phyloP scores from a whole-genome alignment of 1,140 invertebrate genomes.

The Drosophila orena region DNA sequence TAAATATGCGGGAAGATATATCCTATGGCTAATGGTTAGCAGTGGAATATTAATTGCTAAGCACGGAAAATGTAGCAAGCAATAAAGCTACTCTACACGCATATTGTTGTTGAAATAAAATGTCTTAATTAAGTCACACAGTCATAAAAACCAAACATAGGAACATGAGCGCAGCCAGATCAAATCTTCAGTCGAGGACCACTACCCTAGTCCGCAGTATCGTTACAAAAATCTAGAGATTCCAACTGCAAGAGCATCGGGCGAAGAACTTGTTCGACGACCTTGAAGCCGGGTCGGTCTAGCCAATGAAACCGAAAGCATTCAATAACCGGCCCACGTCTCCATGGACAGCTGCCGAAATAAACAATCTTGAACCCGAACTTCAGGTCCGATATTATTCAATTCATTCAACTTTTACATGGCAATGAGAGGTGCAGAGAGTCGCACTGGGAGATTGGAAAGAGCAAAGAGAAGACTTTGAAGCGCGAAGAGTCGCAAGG shows the following conservation, averaged over 20 bases:
- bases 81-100: background rate
- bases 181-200: background rate
- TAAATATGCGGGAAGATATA: no score
- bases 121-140: no score
- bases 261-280: slow-evolving; percentile 73
- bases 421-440: slow-evolving; percentile 41
- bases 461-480: slow-evolving; percentile 3
- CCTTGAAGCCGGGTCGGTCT: slow-evolving; percentile 60
- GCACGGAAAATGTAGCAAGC: background rate
- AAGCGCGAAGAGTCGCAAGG: background rate
- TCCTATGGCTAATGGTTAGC: background rate
- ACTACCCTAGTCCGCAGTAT: background rate
- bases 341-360: slow-evolving; percentile 58
- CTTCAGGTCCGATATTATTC: slow-evolving; percentile 58
- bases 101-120: background rate
- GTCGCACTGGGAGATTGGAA: slow-evolving; percentile 1
- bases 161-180: no score
- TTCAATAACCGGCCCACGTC: slow-evolving; percentile 59
- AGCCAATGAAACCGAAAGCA: slow-evolving; percentile 75
- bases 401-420: slow-evolving; percentile 81
- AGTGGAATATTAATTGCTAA: slow-evolving; percentile 8
- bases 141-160: no score
- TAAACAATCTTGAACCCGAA: slow-evolving; percentile 73
- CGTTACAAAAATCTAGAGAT: slow-evolving; percentile 30
- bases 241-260: slow-evolving; percentile 41